Percentiles rank a stretch among this genome's conserved stretches.
phyloP scores from a whole-genome alignment of 2,888 invertebrate species.

The Danaus chrysippus region DNA sequence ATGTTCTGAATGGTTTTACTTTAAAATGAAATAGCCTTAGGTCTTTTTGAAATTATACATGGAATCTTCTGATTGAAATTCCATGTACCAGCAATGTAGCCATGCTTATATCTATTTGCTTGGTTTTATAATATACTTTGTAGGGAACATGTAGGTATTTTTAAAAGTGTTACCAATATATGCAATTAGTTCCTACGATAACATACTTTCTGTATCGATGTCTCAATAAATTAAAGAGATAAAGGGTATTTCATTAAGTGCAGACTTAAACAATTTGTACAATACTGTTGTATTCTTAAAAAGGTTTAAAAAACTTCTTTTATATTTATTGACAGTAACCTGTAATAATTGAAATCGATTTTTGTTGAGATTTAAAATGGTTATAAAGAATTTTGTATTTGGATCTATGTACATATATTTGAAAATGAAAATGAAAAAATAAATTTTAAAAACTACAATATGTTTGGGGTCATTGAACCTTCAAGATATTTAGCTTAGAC shows the following conservation, averaged over 20 bases:
- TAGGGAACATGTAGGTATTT: conserved; percentile 52
- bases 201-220: conserved; percentile 47
- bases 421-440: too few species aligned
- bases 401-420: too few species aligned
- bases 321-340: too few species aligned
- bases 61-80: conserved; percentile 71
- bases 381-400: neutral
- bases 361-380: too few species aligned
- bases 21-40: conserved; percentile 26
- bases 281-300: neutral
- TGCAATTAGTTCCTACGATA: conserved; percentile 66
- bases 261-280: conserved; percentile 8
- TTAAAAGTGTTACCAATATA: conserved; percentile 60
- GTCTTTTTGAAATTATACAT: conserved; percentile 25
- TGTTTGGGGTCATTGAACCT: too few species aligned
- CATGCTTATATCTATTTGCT: conserved; percentile 63
- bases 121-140: conserved; percentile 60
- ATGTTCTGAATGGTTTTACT: conserved; percentile 9
- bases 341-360: too few species aligned
- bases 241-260: conserved; percentile 17
- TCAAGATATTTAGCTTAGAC: too few species aligned
- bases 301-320: neutral
- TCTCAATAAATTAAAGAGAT: conserved; percentile 19
- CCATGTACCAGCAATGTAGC: conserved; percentile 73
- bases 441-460: too few species aligned